These are phyloP conservation scores for Bucco capensis DNA, from an alignment of 2,113 vertebrate genomes.

Conservation along the genomic window DNA sequence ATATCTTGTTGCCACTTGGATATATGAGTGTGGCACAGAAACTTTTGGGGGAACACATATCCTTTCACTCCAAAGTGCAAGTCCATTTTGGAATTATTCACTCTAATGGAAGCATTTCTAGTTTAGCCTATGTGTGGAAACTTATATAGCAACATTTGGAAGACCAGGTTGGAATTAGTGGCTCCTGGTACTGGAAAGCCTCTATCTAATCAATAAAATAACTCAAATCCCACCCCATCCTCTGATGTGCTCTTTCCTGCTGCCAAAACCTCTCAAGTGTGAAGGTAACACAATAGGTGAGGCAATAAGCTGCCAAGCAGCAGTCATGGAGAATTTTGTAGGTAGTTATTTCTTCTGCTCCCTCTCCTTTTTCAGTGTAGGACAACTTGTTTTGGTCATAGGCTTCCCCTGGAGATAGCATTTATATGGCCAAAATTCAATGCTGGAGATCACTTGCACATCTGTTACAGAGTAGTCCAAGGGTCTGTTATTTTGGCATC, in stretches of 20 bases:
- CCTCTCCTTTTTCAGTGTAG: not conserved
- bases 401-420: not conserved
- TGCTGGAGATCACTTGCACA: slow-evolving; percentile 21
- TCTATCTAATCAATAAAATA: not conserved
- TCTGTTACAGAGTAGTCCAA: slow-evolving; percentile 2
- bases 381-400: slow-evolving; percentile 15
- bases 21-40: no score
- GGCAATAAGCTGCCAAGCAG: not conserved
- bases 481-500: slow-evolving; percentile 43
- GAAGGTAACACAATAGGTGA: not conserved
- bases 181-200: not conserved
- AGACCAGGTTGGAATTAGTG: not conserved
- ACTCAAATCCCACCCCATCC: not conserved
- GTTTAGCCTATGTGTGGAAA: not conserved
- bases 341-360: not conserved
- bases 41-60: not conserved
- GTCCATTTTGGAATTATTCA: not conserved
- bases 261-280: not conserved
- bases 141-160: not conserved
- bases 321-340: slow-evolving; percentile 17
- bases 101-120: not conserved
- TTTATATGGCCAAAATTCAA: slow-evolving; percentile 7
- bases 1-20: no score
- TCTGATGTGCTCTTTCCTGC: not conserved
- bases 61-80: not conserved